Percentiles rank a stretch among this genome's conserved stretches.
Conservation (phyloP, 2,113 vertebrate genomes). For the Acrocephalus arundinaceus region DNA sequence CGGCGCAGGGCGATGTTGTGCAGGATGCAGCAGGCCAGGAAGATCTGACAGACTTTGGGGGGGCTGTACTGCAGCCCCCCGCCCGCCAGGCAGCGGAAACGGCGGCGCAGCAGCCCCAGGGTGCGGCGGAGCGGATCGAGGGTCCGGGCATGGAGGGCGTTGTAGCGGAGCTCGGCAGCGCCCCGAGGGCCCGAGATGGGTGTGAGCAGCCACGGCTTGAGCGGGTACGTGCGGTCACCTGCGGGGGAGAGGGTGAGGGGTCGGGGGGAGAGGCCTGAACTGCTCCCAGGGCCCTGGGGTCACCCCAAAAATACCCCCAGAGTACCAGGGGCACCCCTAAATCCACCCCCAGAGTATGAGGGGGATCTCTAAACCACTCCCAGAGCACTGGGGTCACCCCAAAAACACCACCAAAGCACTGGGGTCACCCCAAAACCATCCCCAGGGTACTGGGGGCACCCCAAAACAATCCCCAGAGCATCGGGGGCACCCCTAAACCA, state of each 20-base stretch:
- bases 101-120: not conserved
- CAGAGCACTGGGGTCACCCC: too few species aligned
- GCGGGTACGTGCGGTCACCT: not conserved
- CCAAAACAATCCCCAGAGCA: not conserved
- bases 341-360: not conserved
- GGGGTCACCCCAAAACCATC: too few species aligned
- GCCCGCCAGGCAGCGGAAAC: not conserved
- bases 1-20: not conserved
- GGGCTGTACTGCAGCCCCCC: not conserved
- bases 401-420: not conserved
- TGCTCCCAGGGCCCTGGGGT: too few species aligned
- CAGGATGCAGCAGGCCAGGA: not conserved
- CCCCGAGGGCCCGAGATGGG: not conserved
- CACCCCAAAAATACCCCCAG: too few species aligned
- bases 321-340: too few species aligned
- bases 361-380: too few species aligned
- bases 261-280: not conserved
- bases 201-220: not conserved
- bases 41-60: not conserved
- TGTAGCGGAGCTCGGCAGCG: not conserved
- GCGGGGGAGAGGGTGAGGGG: not conserved
- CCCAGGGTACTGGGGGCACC: not conserved
- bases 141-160: not conserved
- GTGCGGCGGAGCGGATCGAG: not conserved
- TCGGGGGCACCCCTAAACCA: too few species aligned